These are phyloP conservation scores for Microtus ochrogaster DNA, from an alignment of 2,113 vertebrate genomes.

Conservation along the genomic window DNA sequence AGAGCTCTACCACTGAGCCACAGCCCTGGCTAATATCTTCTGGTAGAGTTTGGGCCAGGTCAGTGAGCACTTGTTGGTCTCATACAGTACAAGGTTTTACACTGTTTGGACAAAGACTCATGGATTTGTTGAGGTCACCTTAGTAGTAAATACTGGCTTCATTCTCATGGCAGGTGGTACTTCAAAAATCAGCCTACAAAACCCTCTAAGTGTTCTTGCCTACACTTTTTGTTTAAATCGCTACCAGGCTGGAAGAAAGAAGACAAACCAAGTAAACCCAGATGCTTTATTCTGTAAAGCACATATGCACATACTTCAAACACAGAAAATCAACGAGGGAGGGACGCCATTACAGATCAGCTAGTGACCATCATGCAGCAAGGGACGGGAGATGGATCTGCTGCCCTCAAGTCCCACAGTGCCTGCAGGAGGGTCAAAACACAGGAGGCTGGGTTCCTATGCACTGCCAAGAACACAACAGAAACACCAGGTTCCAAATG, in stretches of 20 bases:
- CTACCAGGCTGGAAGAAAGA: constrained; percentile 15
- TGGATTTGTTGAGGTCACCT: background rate
- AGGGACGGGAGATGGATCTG: constrained; percentile 84
- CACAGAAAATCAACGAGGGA: constrained; percentile 87
- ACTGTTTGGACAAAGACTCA: background rate
- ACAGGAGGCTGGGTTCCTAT: constrained; percentile 81
- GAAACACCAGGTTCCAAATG: constrained; percentile 84
- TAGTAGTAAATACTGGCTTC: background rate
- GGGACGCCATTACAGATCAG: constrained; percentile 88
- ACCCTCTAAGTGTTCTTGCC: background rate
- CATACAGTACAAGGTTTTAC: background rate
- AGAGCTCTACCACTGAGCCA: background rate
- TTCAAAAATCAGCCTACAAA: background rate
- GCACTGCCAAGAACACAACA: constrained; percentile 82
- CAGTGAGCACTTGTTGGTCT: background rate
- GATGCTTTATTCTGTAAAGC: constrained; percentile 91
- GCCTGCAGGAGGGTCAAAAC: constrained; percentile 81
- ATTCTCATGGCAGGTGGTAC: background rate
- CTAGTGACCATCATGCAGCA: constrained; percentile 90
- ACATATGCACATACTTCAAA: constrained; percentile 90
- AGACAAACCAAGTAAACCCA: constrained; percentile 75
- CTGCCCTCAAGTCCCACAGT: constrained; percentile 80
- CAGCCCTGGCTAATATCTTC: background rate
- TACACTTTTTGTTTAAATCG: background rate
- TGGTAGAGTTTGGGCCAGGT: background rate